Base-by-base conservation (phyloP, 2,888 invertebrate genomes). In the Itoplectis maculator region DNA sequence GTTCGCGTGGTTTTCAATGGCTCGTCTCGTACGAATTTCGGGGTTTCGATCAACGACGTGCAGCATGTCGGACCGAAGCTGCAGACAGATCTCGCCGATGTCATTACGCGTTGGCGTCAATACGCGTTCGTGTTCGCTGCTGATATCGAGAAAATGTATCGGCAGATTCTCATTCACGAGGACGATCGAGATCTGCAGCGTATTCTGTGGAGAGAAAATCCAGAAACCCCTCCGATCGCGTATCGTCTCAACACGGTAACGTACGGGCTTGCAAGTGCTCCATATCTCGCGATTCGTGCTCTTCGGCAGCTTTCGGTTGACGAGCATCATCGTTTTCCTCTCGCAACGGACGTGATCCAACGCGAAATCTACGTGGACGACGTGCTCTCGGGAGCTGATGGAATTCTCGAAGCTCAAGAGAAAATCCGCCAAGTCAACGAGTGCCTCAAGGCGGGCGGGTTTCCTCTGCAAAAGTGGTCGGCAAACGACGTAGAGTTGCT, bases 71-170 rank as follows among this genome's bases (percentile, higher is more conserved):
- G 59, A 7, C 77, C 40, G 23, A 54, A 54, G 11, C 18, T 54
- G 1, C 54, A 54, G 11, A 54, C 54, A 0, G 23, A 54, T 20
- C 47, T 77, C 23, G 23, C 59, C 35, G 77, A 68, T 15, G 59
- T 77, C 23, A 40, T 77, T 42, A 47, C 69, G 18, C 69, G 69
- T 2, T 77, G 69, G 51, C 59, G 51, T 29, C 72, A 23, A 0
- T 51, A 65, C 35, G 40, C 45, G 4, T 45, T 13, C 13, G 45
- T 15, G 20, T 59, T 54, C 9, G 18, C 9, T 2, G 54, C 54
- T 2, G 54, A 45, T 11, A 54, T 93, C n/a, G 88, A 84, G 13
- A 54, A 23, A 11, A 54, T 54, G 54, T 54, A 23, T 11, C 54
- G 23, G 8, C 23, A 54, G 11, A 23, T 54, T 23, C 23, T 18